Percentiles rank a stretch among this genome's conserved stretches.
phyloP scores from a whole-genome alignment of 2,113 vertebrate species.

The Aspidoscelis tigris region DNA sequence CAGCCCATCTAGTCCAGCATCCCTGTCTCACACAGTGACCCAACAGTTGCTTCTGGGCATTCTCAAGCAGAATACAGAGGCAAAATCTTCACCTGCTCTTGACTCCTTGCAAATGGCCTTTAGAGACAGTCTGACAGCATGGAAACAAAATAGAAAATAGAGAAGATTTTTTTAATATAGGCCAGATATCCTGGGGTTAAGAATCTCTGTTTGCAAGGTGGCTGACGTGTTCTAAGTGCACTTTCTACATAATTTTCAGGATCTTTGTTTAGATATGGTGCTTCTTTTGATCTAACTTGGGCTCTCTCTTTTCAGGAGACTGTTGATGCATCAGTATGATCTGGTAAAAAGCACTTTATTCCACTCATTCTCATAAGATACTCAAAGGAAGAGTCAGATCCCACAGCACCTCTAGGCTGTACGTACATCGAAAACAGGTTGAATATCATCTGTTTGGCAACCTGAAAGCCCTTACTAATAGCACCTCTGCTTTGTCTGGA shows the following conservation, averaged over 20 bases:
- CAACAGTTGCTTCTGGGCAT: too few relatives aligned
- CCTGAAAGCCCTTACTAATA: background rate
- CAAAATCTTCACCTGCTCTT: too few relatives aligned
- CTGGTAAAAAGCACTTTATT: background rate
- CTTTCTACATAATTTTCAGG: background rate
- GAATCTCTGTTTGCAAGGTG: background rate
- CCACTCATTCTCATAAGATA: background rate
- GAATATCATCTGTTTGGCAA: background rate
- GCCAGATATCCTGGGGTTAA: background rate
- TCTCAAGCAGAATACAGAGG: too few relatives aligned
- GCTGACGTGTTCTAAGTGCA: background rate
- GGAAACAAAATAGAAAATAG: background rate
- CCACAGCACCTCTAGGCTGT: background rate
- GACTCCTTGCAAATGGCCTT: too few relatives aligned
- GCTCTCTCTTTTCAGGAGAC: background rate
- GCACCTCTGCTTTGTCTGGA: background rate
- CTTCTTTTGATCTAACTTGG: background rate
- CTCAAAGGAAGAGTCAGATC: background rate
- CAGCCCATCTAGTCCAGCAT: too few relatives aligned
- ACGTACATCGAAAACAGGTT: background rate
- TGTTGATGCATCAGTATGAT: background rate
- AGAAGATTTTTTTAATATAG: background rate
- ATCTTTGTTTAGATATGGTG: background rate
- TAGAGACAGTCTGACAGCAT: background rate
- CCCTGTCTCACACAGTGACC: too few relatives aligned